These are phyloP conservation scores for Brachionus rotundiformis DNA, from an alignment of 1,140 invertebrate genomes.

Conservation along the genomic window DNA sequence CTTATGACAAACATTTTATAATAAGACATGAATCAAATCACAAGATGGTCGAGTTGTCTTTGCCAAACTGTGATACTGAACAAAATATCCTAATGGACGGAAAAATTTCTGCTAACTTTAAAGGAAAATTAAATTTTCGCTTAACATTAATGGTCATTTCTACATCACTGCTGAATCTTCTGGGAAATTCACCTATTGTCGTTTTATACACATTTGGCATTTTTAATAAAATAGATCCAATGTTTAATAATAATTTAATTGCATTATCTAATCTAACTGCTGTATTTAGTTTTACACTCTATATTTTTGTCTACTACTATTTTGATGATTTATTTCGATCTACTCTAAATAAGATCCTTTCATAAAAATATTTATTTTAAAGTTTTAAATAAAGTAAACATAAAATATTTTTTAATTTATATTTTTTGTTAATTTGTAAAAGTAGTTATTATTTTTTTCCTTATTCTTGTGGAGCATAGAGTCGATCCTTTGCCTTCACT, in stretches of 20 bases:
- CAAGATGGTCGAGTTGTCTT: neutral
- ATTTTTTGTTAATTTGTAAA: too few relatives aligned
- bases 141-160: conserved; percentile 29
- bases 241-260: conserved; percentile 17
- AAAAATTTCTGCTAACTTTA: neutral
- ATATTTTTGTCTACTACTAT: conserved; percentile 42
- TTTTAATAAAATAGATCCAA: conserved; percentile 15
- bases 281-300: conserved; percentile 2
- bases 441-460: too few relatives aligned
- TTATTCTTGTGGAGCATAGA: too few relatives aligned
- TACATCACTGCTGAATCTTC: neutral
- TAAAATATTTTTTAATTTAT: neutral
- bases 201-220: conserved; percentile 13
- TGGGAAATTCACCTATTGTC: conserved; percentile 33
- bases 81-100: neutral
- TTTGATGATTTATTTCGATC: conserved; percentile 16
- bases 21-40: neutral
- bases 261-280: conserved; percentile 15
- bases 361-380: neutral
- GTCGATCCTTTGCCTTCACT: too few relatives aligned
- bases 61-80: neutral
- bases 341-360: neutral
- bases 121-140: neutral
- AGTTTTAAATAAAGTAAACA: neutral
- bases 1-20: neutral